Evolutionary conservation across 37 sponge, comb jelly and placozoan genomes (phyloP), one percentile per base, ranked within the genome.

Genomic region (Cliona cf. orientalis): DNA sequence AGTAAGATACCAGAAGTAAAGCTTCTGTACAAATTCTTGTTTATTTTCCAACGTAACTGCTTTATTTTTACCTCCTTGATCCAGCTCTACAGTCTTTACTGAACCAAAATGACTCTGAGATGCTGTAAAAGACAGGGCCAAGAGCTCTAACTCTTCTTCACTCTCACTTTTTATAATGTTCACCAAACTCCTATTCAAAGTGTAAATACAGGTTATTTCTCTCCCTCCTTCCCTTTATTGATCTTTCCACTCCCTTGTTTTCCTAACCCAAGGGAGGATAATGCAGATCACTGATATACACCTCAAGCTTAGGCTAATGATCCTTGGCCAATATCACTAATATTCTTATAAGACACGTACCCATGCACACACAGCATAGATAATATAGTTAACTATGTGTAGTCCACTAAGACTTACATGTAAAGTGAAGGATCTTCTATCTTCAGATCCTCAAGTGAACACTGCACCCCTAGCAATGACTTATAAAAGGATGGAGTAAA

Each of bases 401-500:
- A 17, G 55, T 19, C 17, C 17, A 49, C 14, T 49, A 17, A 49
- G 5, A 28, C 68, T 58, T 26, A 90, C 91, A 40, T 61, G 63
- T 70, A 37, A 31, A 91, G 84, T 19, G 84, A 34, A 4, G 84
- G 60, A 61, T 91, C 79, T 53, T 91, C 80, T 21, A 63, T 25
- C 53, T 71, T 82, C 31, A 91, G 69, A 59, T 91, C 87, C 12
- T 77, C 79, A 66, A 91, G 41, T 6, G 44, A 36, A 63, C 87
- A 82, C 40, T 76, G 21, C 45, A 42, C 44, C 0, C 67, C 74
- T 19, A 81, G 70, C 5, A 91, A 45, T 53, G 43, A 83, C 80
- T 91, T 91, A 80, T 91, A 91, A 37, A 91, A 68, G 46, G 92
- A 41, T 25, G 92, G 87, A n/a, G 92, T 91, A 70, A 91, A 82